phyloP scores from a whole-genome alignment of 2,888 invertebrate genomes.

The Ectemnius continuus region DNA sequence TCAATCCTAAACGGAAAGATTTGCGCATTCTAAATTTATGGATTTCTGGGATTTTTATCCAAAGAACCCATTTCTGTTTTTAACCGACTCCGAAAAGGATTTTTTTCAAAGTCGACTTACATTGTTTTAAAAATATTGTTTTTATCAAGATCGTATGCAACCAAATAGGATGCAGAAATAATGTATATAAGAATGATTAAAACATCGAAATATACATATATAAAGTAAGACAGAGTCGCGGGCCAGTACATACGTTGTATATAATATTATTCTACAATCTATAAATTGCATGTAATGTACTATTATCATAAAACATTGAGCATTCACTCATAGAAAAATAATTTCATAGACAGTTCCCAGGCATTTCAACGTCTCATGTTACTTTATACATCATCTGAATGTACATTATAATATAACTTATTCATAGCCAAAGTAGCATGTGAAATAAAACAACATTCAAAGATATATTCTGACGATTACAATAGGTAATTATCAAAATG shows the following conservation, averaged over 20 bases:
- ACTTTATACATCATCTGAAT: neutral
- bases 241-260: neutral
- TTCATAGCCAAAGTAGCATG: neutral
- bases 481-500: neutral
- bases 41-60: no score
- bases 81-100: no score
- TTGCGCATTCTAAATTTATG: no score
- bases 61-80: no score
- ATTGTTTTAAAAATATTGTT: no score
- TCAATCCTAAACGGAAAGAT: no score
- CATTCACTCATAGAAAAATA: conserved; percentile 52
- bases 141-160: no score
- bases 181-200: no score
- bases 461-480: neutral
- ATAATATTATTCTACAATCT: conserved; percentile 22
- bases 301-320: conserved; percentile 19
- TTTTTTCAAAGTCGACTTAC: no score
- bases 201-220: no score
- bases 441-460: neutral
- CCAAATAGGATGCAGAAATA: no score
- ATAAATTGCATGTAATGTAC: conserved; percentile 30
- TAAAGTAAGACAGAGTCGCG: no score
- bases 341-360: conserved; percentile 37
- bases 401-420: conserved; percentile 4
- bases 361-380: conserved; percentile 1